phyloP scores from a whole-genome alignment of 1,140 invertebrate genomes.

The Papilio polytes region DNA sequence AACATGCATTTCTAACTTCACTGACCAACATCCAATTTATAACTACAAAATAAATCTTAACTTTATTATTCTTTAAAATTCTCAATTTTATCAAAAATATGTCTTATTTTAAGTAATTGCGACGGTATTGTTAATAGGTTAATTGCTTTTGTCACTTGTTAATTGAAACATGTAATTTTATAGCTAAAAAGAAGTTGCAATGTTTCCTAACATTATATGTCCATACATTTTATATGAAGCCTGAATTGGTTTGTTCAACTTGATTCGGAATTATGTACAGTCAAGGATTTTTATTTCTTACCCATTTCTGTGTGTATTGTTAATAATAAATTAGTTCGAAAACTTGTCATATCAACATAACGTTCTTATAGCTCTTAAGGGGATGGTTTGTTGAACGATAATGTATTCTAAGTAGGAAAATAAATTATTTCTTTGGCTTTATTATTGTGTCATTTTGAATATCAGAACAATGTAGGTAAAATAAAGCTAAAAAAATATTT shows the following conservation, averaged over 20 bases:
- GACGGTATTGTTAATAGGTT: neutral
- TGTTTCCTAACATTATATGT: neutral
- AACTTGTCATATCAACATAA: neutral
- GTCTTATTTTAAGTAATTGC: neutral
- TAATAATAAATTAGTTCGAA: neutral
- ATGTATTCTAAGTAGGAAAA: too few relatives aligned
- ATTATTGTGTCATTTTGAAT: too few relatives aligned
- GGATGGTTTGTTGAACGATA: too few relatives aligned
- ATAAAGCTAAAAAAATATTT: too few relatives aligned
- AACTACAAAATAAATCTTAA: neutral
- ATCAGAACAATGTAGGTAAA: too few relatives aligned
- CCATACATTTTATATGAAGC: neutral
- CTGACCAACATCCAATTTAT: neutral
- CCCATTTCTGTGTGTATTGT: neutral
- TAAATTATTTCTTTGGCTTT: too few relatives aligned
- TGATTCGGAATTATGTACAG: neutral
- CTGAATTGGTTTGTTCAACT: neutral
- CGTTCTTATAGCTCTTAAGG: too few relatives aligned
- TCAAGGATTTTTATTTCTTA: neutral
- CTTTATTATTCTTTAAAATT: neutral
- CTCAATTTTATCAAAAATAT: neutral
- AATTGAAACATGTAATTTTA: neutral
- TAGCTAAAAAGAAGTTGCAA: neutral
- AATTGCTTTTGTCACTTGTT: neutral
- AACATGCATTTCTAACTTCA: conserved; percentile 17